A percentile compares a stretch with the other conserved stretches of the same genome.
These are phyloP conservation scores for Condylura cristata DNA, from an alignment of 2,113 vertebrate genomes.

Conservation along the genomic window DNA sequence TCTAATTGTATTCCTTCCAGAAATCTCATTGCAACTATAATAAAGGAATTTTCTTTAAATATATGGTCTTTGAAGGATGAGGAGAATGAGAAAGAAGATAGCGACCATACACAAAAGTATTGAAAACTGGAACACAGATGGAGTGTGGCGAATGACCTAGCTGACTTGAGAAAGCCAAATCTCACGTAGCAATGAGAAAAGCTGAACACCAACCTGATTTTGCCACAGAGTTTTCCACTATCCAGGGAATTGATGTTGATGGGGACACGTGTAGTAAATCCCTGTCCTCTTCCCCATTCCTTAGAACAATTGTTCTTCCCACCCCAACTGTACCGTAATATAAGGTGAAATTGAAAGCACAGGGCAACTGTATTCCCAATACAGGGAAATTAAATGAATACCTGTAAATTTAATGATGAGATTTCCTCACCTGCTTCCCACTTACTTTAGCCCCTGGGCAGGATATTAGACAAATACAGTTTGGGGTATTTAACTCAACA, in stretches of 20 bases:
- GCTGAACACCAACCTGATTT: neutral
- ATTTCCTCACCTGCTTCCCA: neutral
- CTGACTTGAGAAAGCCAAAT: neutral
- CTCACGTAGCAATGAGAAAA: neutral
- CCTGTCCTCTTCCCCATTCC: neutral
- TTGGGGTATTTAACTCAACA: neutral
- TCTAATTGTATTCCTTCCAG: neutral
- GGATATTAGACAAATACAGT: neutral
- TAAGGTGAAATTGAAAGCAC: neutral
- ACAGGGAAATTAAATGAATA: neutral
- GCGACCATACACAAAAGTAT: neutral
- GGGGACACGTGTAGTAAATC: neutral
- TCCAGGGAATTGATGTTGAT: neutral
- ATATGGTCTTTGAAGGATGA: neutral
- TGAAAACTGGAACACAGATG: neutral
- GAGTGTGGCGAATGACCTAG: neutral
- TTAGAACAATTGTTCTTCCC: neutral
- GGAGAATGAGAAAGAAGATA: constrained; percentile 25
- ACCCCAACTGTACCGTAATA: neutral
- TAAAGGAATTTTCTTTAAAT: constrained; percentile 5
- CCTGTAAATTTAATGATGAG: neutral
- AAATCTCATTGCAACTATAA: neutral
- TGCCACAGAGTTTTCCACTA: neutral
- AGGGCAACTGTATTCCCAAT: neutral
- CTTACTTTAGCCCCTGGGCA: neutral